phyloP scores from a whole-genome alignment of 2,113 vertebrate species.

The Sturnus vulgaris region DNA sequence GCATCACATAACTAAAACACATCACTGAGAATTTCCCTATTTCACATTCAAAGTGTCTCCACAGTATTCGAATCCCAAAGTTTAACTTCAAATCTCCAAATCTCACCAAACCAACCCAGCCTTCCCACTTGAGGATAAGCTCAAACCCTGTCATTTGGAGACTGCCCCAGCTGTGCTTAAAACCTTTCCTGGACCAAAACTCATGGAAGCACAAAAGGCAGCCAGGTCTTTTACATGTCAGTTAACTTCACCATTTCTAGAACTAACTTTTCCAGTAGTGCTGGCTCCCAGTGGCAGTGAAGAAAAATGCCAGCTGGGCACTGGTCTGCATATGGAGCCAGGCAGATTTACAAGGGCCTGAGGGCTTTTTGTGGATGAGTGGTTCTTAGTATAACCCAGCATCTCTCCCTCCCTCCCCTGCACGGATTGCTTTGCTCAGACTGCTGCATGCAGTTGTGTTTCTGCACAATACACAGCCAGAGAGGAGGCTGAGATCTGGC shows the following conservation, averaged over 20 bases:
- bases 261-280: background rate
- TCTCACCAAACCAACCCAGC: background rate
- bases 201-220: background rate
- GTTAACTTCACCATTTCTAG: background rate
- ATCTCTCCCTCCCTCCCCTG: background rate
- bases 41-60: background rate
- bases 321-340: background rate
- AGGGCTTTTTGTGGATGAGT: background rate
- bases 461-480: background rate
- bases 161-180: background rate
- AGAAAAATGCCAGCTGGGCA: background rate
- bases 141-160: background rate
- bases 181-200: background rate
- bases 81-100: background rate
- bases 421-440: background rate
- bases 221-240: accelerated
- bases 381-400: background rate
- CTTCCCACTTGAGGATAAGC: background rate
- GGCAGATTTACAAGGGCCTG: background rate
- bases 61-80: background rate
- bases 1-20: background rate
- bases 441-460: background rate
- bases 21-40: background rate
- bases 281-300: background rate
- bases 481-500: background rate